A percentile compares a stretch with the other conserved stretches of the same genome.
Conservation (phyloP, 2,888 invertebrate genomes). For the Platycheirus rosarum region DNA sequence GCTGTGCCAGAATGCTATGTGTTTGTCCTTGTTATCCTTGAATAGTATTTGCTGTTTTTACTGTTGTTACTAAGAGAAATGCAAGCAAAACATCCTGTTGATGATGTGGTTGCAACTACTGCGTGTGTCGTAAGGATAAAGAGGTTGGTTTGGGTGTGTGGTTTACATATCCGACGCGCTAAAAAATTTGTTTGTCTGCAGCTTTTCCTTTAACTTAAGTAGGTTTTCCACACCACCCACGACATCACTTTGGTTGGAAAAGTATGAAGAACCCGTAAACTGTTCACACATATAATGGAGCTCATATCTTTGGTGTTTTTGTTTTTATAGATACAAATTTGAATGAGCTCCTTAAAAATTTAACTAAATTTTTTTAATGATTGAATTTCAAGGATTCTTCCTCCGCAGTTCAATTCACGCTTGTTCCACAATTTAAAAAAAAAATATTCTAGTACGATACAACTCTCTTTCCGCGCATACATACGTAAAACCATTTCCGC, state of each 20-base stretch:
- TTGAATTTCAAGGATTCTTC: no score
- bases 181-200: constrained; percentile 62
- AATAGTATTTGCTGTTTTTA: constrained; percentile 43
- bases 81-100: constrained; percentile 55
- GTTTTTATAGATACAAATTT: no score
- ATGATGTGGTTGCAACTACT: constrained; percentile 56
- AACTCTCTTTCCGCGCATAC: no score
- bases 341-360: no score
- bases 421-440: no score
- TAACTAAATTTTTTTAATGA: no score
- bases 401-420: no score
- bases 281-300: no score
- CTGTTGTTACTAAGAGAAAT: constrained; percentile 51
- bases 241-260: neutral
- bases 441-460: no score
- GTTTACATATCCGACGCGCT: constrained; percentile 54
- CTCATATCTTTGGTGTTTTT: no score
- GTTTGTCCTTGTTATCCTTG: constrained; percentile 66
- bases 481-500: no score
- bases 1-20: constrained; percentile 21
- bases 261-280: no score
- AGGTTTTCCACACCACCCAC: constrained; percentile 11
- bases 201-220: constrained; percentile 43
- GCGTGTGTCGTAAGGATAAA: constrained; percentile 25
- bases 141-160: neutral